Percentiles rank a stretch among this genome's conserved stretches.
phyloP scores from a whole-genome alignment of 2,888 invertebrate genomes.

The Leptothorax acervorum region DNA sequence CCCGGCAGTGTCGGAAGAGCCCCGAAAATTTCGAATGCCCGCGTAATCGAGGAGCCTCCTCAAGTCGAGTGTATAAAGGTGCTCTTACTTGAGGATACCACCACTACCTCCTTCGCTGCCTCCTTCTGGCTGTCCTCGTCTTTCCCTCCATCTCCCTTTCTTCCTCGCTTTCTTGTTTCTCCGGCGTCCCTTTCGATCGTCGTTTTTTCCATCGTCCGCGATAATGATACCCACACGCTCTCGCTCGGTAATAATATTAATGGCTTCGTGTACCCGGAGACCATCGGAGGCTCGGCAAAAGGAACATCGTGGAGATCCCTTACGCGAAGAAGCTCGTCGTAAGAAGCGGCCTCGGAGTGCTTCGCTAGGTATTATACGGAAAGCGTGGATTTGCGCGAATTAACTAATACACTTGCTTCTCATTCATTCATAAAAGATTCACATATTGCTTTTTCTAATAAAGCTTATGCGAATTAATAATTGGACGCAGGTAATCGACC shows the following conservation, averaged over 20 bases:
- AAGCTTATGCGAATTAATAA: constrained; percentile 35
- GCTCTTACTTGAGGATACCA: constrained; percentile 49
- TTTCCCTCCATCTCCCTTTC: background rate
- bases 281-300: constrained; percentile 53
- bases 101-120: constrained; percentile 33
- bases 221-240: constrained; percentile 71
- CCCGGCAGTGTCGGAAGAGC: constrained; percentile 62
- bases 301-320: constrained; percentile 47
- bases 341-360: constrained; percentile 41
- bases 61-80: constrained; percentile 48
- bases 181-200: constrained; percentile 55
- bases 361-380: constrained; percentile 16
- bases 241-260: constrained; percentile 73
- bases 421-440: constrained; percentile 40
- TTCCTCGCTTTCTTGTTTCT: constrained; percentile 45
- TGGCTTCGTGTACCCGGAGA: constrained; percentile 64
- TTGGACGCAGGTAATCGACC: constrained; percentile 17
- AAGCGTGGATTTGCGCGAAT: constrained; percentile 44
- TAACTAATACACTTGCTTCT: constrained; percentile 22
- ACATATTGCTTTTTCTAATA: constrained; percentile 14
- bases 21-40: constrained; percentile 67
- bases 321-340: constrained; percentile 48
- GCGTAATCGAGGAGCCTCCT: constrained; percentile 69
- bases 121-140: background rate
- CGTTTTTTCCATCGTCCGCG: constrained; percentile 58